These are phyloP conservation scores for Sinella curviseta DNA, from an alignment of 1,140 invertebrate genomes.

Conservation along the genomic window DNA sequence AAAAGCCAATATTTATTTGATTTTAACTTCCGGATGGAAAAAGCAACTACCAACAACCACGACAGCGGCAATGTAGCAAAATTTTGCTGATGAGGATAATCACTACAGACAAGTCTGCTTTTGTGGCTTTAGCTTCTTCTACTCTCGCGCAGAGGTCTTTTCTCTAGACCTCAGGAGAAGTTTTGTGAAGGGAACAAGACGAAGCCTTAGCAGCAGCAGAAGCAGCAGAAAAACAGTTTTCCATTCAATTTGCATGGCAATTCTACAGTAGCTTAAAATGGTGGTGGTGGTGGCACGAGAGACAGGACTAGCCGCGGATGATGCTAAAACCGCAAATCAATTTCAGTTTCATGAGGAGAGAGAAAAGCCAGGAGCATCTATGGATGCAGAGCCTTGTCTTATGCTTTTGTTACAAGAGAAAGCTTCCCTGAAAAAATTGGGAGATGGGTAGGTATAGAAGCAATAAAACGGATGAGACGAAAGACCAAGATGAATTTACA, in stretches of 20 bases:
- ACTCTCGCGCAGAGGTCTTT: not conserved
- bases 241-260: not conserved
- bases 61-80: not conserved
- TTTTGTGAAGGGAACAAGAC: not conserved
- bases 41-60: not conserved
- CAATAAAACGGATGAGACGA: not conserved
- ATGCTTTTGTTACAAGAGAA: not conserved
- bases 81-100: not conserved
- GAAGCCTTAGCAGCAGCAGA: not conserved
- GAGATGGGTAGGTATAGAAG: not conserved
- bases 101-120: not conserved
- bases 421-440: not conserved
- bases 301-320: too few relatives aligned
- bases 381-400: not conserved
- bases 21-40: slow-evolving; percentile 12
- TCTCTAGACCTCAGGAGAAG: not conserved
- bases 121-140: not conserved
- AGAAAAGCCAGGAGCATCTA: not conserved
- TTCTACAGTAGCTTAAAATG: too few relatives aligned
- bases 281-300: too few relatives aligned
- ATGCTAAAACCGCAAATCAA: slow-evolving; percentile 18
- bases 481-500: too few relatives aligned
- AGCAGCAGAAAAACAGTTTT: not conserved
- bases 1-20: slow-evolving; percentile 15
- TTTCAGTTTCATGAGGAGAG: not conserved